Conservation (phyloP, 2,797 vertebrate species). For the Manis pentadactyla region DNA sequence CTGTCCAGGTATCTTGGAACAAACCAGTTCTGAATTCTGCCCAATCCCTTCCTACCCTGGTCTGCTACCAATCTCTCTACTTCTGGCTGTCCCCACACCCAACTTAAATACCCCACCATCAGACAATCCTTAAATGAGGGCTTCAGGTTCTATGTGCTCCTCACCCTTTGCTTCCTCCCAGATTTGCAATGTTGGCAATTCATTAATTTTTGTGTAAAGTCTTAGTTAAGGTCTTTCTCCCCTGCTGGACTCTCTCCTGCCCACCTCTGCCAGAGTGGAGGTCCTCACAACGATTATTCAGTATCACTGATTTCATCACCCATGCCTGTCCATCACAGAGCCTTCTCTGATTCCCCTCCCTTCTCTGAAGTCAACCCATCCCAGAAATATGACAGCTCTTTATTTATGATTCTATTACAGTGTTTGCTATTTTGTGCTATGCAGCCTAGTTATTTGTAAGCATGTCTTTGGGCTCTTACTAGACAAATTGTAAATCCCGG, state of each 20-base stretch:
- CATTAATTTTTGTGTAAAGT: neutral
- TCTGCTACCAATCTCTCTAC: neutral
- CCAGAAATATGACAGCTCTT: neutral
- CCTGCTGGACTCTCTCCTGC: neutral
- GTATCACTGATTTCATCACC: neutral
- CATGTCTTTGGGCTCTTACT: neutral
- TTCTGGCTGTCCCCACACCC: neutral
- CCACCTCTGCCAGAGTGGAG: neutral
- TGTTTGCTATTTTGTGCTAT: neutral
- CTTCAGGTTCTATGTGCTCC: neutral
- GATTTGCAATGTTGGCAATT: neutral
- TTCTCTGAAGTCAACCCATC: neutral
- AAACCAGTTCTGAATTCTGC: neutral
- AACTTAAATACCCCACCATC: neutral
- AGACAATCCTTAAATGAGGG: neutral
- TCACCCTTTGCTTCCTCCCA: neutral
- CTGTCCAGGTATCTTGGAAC: neutral
- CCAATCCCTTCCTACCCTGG: rapidly evolving
- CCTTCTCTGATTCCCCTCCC: neutral
- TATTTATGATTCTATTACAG: neutral
- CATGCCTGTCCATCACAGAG: rapidly evolving
- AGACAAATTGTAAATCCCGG: neutral
- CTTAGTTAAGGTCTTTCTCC: neutral
- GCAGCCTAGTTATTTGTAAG: neutral
- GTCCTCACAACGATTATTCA: too few species aligned